These are phyloP conservation scores for Macrobrachium nipponense DNA, from an alignment of 1,140 invertebrate genomes.

Conservation along the genomic window DNA sequence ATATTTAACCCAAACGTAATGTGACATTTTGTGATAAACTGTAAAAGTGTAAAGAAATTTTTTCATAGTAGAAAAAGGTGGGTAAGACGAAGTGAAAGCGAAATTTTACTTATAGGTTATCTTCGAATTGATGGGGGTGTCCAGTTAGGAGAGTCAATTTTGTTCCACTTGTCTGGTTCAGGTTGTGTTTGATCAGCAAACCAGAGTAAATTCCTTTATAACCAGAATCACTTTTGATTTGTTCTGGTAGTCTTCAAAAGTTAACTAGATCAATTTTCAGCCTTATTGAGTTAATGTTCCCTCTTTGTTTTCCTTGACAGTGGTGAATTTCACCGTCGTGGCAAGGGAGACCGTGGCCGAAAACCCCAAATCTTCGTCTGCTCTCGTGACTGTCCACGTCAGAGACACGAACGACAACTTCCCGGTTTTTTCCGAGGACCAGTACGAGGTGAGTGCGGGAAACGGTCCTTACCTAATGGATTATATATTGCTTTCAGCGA, in stretches of 20 bases:
- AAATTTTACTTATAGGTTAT: too few relatives aligned
- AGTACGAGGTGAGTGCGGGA: conserved; percentile 76
- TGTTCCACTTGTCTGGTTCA: not conserved
- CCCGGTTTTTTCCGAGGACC: conserved; percentile 83
- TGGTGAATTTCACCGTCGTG: conserved; percentile 86
- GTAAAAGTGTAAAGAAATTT: too few relatives aligned
- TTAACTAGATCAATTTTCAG: not conserved
- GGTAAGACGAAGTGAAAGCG: too few relatives aligned
- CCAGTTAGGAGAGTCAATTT: too few relatives aligned
- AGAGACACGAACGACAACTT: conserved; percentile 95
- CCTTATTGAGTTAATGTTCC: not conserved
- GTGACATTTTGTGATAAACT: too few relatives aligned
- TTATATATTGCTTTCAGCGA: not conserved
- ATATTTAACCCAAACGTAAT: too few relatives aligned
- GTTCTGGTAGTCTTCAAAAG: not conserved
- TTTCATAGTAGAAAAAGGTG: too few relatives aligned
- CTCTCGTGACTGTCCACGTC: conserved; percentile 86
- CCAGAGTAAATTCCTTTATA: not conserved
- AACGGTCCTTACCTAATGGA: not conserved
- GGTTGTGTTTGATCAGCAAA: not conserved
- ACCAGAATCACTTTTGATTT: not conserved
- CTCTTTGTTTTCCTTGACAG: conserved; percentile 67
- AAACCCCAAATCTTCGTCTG: conserved; percentile 81
- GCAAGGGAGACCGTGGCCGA: conserved; percentile 84
- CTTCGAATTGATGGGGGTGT: too few relatives aligned